Evolutionary conservation across 2,888 invertebrate species (phyloP).

Genomic region (Bugulina stolonifera): DNA sequence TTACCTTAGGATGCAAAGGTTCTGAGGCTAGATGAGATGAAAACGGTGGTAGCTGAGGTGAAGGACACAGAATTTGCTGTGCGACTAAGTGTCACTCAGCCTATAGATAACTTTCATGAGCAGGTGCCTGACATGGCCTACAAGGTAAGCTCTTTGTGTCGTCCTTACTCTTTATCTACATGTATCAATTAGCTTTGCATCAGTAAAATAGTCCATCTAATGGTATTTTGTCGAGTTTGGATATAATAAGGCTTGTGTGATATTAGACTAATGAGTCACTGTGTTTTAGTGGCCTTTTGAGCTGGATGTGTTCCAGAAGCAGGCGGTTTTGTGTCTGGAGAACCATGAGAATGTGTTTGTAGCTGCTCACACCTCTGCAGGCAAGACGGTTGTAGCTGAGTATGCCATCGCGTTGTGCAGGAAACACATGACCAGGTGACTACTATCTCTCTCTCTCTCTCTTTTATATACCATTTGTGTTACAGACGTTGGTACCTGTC

Average conservation of each 20-base stretch:
- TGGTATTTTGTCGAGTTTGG: too few species aligned
- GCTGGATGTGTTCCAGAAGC: slow-evolving; percentile 93
- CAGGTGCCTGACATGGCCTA: slow-evolving; percentile 77
- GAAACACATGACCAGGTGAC: slow-evolving; percentile 76
- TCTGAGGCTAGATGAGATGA: slow-evolving; percentile 41
- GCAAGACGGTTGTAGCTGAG: slow-evolving; percentile 96
- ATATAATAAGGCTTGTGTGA: too few species aligned
- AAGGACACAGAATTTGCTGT: slow-evolving; percentile 73
- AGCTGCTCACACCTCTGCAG: slow-evolving; percentile 95
- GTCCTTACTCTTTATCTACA: too few species aligned
- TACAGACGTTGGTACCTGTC: background rate
- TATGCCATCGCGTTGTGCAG: slow-evolving; percentile 95
- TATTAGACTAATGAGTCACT: too few species aligned
- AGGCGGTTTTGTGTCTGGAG: slow-evolving; percentile 89
- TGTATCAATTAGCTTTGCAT: too few species aligned
- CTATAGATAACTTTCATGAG: slow-evolving; percentile 74
- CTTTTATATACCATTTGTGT: background rate
- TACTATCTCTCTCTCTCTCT: background rate
- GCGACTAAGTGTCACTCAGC: slow-evolving; percentile 72
- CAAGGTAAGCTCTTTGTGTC: slow-evolving; percentile 53
- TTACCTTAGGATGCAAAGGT: background rate
- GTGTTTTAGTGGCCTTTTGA: slow-evolving; percentile 72
- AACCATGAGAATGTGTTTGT: slow-evolving; percentile 93
- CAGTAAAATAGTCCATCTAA: too few species aligned
- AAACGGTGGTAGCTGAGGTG: slow-evolving; percentile 54